Base-by-base conservation (phyloP, 2,113 vertebrate species). In the Propithecus coquereli region DNA sequence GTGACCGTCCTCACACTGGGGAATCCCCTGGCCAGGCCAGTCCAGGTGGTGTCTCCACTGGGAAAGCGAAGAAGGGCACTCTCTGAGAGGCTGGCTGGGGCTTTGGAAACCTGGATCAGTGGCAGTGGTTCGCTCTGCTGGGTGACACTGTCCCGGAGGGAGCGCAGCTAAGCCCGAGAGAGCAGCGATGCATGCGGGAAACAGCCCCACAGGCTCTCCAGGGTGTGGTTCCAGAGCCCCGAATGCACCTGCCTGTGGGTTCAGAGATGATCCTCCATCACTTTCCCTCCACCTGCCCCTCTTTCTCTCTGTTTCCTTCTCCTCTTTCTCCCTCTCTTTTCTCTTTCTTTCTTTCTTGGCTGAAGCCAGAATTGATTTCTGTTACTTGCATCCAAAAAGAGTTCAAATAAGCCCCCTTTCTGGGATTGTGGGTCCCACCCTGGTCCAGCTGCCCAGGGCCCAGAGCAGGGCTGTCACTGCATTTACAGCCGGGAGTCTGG, bases 1-100 rank as follows among this genome's bases (percentile, higher is more conserved):
- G 22, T 8, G 12, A 3, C 40, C 0, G 1, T 37, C 6, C 57
- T 52, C 1, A 5, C 23, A 25, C 25, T 1, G 4, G 6, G 22
- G 1, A 17, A 32, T 11, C 11, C 13, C 18, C 68, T 3, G 37
- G 40, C 37, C 52, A 3, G 45, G 71, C 59, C 6, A 2, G 54
- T 5, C n/a, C 4, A 0, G 25, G 17, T 47, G 2, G 17, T 12
- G 5, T 50, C 27, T 25, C 50, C 8, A 5, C 2, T 10, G 25
- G 30, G 23, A 34, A 70, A 54, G 3, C 0, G 1, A 54, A 73
- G 25, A 43, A 27, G 22, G 40, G 5, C 7, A 2, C 3, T 47
- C 4, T 57, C 14, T 1, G 20, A 5, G 12, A 4, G 18, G 3
- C 54, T 47, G 11, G 10, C 30, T 43, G 23, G 66, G 20, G 32